Percentiles rank a stretch among this genome's conserved stretches.
Evolutionary conservation across 2,888 invertebrate genomes (phyloP).

Genomic region (Adelognathus sp.): DNA sequence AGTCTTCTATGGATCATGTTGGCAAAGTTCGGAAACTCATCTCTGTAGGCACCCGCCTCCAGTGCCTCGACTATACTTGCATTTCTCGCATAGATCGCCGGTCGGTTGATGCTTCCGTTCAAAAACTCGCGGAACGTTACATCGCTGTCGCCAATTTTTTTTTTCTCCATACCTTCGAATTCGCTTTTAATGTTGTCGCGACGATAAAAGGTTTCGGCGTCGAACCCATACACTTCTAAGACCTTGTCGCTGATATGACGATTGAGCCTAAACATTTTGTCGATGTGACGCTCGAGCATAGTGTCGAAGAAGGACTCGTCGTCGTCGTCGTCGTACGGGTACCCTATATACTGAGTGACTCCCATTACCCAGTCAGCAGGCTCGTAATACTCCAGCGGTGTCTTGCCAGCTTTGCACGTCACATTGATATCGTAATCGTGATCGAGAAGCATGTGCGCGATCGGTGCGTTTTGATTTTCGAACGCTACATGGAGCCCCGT

Average conservation of each 20-base stretch:
- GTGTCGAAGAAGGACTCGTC: background rate
- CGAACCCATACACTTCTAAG: background rate
- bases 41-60: background rate
- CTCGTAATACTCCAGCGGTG: background rate
- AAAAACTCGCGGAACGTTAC: background rate
- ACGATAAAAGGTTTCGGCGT: rapidly evolving
- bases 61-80: background rate
- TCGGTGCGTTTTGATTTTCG: background rate
- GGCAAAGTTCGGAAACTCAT: background rate
- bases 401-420: background rate
- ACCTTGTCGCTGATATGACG: background rate
- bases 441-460: background rate
- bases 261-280: background rate
- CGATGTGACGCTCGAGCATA: background rate
- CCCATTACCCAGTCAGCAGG: too few species aligned
- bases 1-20: background rate
- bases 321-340: background rate
- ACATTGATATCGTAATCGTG: background rate
- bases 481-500: background rate
- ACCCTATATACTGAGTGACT: too few species aligned
- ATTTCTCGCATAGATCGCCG: background rate
- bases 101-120: background rate
- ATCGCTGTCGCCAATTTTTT: background rate
- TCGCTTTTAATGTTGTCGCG: background rate
- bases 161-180: background rate